Percentiles rank a stretch among this genome's conserved stretches.
phyloP scores from a whole-genome alignment of 2,888 invertebrate genomes.

The Parthenolecanium corni region DNA sequence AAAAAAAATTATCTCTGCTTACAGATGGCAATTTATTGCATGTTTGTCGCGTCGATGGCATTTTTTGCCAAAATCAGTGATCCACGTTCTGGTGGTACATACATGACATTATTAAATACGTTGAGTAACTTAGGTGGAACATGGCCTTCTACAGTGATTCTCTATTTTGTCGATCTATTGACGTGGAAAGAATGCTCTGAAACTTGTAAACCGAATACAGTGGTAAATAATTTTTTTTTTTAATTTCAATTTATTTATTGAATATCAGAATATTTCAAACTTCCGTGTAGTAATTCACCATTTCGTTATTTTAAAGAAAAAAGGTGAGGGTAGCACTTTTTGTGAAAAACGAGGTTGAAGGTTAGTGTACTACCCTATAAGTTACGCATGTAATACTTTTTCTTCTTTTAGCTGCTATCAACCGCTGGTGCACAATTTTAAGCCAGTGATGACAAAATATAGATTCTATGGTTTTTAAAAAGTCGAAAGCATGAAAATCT shows the following conservation, averaged over 20 bases:
- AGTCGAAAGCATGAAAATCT: no score
- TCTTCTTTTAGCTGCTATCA: no score
- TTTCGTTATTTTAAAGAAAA: no score
- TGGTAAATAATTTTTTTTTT: neutral
- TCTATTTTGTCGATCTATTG: conserved; percentile 82
- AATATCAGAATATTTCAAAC: neutral
- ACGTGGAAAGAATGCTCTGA: conserved; percentile 61
- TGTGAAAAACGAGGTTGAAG: no score
- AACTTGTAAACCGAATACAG: neutral
- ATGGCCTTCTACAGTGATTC: conserved; percentile 85
- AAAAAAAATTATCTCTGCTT: conserved; percentile 34
- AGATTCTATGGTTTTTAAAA: no score
- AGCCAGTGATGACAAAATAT: no score
- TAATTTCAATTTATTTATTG: neutral
- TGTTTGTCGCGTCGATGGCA: conserved; percentile 96
- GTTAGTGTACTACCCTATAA: no score
- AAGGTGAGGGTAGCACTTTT: no score
- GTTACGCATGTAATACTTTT: no score
- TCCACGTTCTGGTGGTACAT: conserved; percentile 92
- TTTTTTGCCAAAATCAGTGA: conserved; percentile 97
- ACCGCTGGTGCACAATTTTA: no score
- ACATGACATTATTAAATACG: conserved; percentile 97
- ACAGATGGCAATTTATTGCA: conserved; percentile 82
- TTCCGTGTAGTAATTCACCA: neutral
- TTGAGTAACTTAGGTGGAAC: conserved; percentile 93